Conservation (phyloP, 2,888 invertebrate species). For the Harpalus rufipes region DNA sequence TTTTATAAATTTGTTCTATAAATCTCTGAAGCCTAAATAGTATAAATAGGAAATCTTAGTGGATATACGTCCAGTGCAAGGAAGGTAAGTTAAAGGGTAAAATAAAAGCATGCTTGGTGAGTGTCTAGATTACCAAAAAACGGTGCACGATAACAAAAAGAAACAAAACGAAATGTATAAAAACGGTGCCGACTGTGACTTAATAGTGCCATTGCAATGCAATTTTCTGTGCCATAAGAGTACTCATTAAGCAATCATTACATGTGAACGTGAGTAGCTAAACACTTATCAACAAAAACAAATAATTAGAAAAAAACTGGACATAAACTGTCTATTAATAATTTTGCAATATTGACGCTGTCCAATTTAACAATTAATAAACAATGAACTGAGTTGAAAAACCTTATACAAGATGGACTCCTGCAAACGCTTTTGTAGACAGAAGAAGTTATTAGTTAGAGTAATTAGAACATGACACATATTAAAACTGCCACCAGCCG, state of each 20-base stretch:
- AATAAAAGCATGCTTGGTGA: slow-evolving; percentile 74
- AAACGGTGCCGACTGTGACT: slow-evolving; percentile 77
- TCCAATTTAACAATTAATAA: slow-evolving; percentile 65
- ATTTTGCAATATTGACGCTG: slow-evolving; percentile 64
- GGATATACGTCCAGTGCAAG: slow-evolving; percentile 21
- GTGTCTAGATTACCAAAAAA: slow-evolving; percentile 75
- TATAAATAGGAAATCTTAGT: not conserved
- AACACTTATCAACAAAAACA: slow-evolving; percentile 75
- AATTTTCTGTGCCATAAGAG: slow-evolving; percentile 76
- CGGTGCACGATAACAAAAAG: slow-evolving; percentile 74
- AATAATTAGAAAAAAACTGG: slow-evolving; percentile 71
- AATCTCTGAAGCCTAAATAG: not conserved
- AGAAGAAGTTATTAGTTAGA: slow-evolving; percentile 74
- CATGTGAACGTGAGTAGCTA: slow-evolving; percentile 86
- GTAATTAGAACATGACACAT: slow-evolving; percentile 70
- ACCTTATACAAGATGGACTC: slow-evolving; percentile 73
- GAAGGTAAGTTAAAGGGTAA: slow-evolving; percentile 57
- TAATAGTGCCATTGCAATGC: slow-evolving; percentile 78
- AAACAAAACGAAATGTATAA: slow-evolving; percentile 70
- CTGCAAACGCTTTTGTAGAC: slow-evolving; percentile 79
- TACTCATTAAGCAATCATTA: slow-evolving; percentile 81
- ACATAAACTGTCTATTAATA: slow-evolving; percentile 65
- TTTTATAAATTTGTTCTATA: not conserved
- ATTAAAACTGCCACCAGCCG: slow-evolving; percentile 68
- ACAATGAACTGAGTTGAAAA: slow-evolving; percentile 66